Base-by-base conservation (phyloP, 2,888 invertebrate genomes). In the Nycteola revayana region DNA sequence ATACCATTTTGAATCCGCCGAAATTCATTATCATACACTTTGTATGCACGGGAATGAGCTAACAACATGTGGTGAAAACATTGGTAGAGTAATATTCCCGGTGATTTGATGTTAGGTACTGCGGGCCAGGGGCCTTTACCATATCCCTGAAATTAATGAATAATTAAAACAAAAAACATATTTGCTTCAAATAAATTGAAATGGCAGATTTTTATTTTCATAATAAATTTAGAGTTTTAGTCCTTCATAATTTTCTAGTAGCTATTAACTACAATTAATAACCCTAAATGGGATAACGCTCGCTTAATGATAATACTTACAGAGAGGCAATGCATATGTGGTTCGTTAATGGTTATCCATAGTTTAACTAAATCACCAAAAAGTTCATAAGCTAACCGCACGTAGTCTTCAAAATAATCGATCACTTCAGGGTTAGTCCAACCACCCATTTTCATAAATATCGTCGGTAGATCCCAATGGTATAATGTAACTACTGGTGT, bases 381-480 rank as follows among this genome's bases (percentile, higher is more conserved):
- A 6, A 20, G 8, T 9, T 17, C 8, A 5, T 38, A 46, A 7
- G 7, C 18, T 5, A 42, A 9, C 0, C 31, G 17, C 0, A 37
- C 25, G 9, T 33, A 46, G 9, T 43, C 43, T 9, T 28, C 43
- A 18, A 33, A 43, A 10, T 31, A 36, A 14, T 36, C 43, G 9
- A 34, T 17, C 1, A 32, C 3, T 9, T 11, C 10, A 0, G 22
- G 27, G 17, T 35, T 44, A 9, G 9, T 14, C 25, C 36, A 40
- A 1, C 46, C 44, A 14, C 14, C 14, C 14, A 14, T 14, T 3
- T 14, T 14, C 14, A 14, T 3, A 2, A 44, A 29, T 3, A 17
- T 10, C 2, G 23, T 22, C n/a, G 44, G 44, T 25, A 43, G 22
- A 7, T 43, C 35, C 38, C 43, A 45, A 23, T 45, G 44, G 14